A percentile compares a stretch with the other conserved stretches of the same genome.
phyloP scores from a whole-genome alignment of 2,888 invertebrate species.

The Spisula subtruncata region DNA sequence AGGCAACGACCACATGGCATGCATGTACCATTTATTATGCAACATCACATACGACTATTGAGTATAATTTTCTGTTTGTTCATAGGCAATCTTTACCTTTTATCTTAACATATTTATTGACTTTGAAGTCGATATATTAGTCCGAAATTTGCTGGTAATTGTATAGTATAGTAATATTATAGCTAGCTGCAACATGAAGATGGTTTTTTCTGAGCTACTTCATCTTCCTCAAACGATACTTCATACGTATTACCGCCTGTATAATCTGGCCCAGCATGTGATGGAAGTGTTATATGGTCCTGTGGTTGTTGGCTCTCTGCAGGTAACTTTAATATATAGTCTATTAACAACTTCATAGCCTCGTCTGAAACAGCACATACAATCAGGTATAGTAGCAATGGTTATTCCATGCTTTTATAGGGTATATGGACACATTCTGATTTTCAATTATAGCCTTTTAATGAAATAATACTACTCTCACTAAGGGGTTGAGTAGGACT shows the following conservation, averaged over 20 bases:
- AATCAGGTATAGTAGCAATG: neutral
- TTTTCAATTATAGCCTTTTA: no score
- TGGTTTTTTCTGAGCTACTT: constrained; percentile 44
- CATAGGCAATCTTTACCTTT: no score
- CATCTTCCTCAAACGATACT: constrained; percentile 70
- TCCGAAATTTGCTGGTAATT: no score
- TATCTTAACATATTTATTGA: no score
- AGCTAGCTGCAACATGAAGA: constrained; percentile 52
- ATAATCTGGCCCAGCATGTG: neutral
- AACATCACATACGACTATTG: no score
- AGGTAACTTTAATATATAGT: constrained; percentile 79
- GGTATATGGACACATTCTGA: neutral
- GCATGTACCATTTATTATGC: no score
- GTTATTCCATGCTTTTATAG: neutral
- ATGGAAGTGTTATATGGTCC: constrained; percentile 69
- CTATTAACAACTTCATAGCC: constrained; percentile 80
- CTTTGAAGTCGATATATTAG: no score
- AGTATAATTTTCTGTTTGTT: no score
- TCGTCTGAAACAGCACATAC: constrained; percentile 74
- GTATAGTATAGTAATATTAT: neutral
- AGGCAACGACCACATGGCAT: no score
- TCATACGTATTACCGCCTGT: constrained; percentile 58
- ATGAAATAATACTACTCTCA: no score
- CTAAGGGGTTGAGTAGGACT: no score
- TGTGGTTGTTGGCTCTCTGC: constrained; percentile 76